Percentiles rank a stretch among this genome's conserved stretches.
Conservation (phyloP, 2,113 vertebrate genomes). For the Felis catus region DNA sequence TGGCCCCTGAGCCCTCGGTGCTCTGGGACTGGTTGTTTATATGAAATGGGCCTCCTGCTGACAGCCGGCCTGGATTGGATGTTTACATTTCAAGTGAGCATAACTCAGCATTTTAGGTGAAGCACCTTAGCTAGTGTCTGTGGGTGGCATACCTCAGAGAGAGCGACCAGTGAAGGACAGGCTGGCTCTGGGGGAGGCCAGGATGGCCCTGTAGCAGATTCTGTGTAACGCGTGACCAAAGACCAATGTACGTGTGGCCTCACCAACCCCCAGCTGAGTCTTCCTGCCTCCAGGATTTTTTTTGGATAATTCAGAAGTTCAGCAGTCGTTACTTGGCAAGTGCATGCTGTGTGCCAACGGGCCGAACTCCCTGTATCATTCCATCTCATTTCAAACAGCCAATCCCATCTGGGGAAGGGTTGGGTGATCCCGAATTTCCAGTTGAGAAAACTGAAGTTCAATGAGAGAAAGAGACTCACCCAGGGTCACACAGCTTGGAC, state of each 20-base stretch:
- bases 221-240: background rate
- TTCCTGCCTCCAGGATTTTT: background rate
- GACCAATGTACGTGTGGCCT: background rate
- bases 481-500: background rate
- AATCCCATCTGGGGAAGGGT: background rate
- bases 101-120: background rate
- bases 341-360: no score
- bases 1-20: background rate
- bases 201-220: background rate
- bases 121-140: background rate
- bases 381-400: background rate
- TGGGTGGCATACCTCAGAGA: background rate
- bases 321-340: background rate
- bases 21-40: background rate
- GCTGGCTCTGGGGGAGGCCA: background rate
- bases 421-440: background rate
- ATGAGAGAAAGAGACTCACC: background rate
- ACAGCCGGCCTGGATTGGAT: background rate
- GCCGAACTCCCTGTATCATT: background rate
- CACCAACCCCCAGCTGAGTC: no score
- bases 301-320: background rate
- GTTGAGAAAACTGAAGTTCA: background rate
- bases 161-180: background rate
- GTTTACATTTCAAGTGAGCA: conserved; percentile 40
- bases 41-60: background rate